Evolutionary conservation across 2,113 vertebrate genomes (phyloP).

Genomic region (Cairina moschata): DNA sequence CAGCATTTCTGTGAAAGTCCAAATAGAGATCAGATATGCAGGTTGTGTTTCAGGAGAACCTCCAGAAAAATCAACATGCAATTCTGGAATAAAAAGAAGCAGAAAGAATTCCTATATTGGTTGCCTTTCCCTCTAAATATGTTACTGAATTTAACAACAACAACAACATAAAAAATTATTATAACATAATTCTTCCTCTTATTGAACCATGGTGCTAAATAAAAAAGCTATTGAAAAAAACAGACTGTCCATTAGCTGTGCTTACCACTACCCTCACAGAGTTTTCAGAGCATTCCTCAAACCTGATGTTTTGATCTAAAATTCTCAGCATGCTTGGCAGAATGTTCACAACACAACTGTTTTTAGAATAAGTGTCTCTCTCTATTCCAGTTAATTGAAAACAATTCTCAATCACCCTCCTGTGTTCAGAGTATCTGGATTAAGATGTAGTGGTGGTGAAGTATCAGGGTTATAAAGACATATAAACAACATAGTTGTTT

Average conservation of each 20-base stretch:
- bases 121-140: not conserved
- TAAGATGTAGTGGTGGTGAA: slow-evolving; percentile 78
- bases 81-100: not conserved
- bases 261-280: not conserved
- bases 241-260: not conserved
- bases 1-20: not conserved
- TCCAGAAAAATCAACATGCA: not conserved
- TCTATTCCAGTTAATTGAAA: slow-evolving; percentile 83
- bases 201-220: not conserved
- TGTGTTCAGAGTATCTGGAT: slow-evolving; percentile 79
- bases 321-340: slow-evolving; percentile 74
- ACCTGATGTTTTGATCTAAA: slow-evolving; percentile 71
- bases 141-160: not conserved
- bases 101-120: not conserved
- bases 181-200: not conserved
- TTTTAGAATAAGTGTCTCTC: slow-evolving; percentile 79
- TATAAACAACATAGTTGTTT: slow-evolving; percentile 86
- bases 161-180: not conserved
- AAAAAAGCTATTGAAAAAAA: not conserved
- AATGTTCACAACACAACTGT: slow-evolving; percentile 69
- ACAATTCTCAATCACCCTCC: slow-evolving; percentile 81
- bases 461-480: slow-evolving; percentile 79
- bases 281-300: slow-evolving; percentile 60
- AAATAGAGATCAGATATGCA: not conserved
- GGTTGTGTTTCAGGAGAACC: not conserved